These are phyloP conservation scores for Melanotus villosus DNA, from an alignment of 2,888 invertebrate genomes.

Conservation along the genomic window DNA sequence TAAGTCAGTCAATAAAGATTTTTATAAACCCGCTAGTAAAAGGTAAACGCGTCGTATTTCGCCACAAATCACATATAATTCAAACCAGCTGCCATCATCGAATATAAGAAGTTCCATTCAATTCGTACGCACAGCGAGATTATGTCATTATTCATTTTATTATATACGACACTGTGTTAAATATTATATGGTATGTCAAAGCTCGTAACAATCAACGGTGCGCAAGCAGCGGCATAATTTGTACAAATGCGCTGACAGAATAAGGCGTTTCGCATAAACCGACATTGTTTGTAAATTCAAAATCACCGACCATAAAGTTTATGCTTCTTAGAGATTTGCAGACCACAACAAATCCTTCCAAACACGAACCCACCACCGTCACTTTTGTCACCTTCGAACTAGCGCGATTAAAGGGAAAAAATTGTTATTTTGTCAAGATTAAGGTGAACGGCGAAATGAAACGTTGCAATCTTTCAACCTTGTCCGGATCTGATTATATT, in stretches of 20 bases:
- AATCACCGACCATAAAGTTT: slow-evolving; percentile 36
- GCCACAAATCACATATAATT: too few relatives aligned
- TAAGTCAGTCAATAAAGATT: too few relatives aligned
- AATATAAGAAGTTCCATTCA: too few relatives aligned
- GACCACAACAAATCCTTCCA: slow-evolving; percentile 24
- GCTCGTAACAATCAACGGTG: slow-evolving; percentile 30
- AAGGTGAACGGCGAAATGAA: neutral
- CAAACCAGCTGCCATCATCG: too few relatives aligned
- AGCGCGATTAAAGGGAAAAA: neutral
- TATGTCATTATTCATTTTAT: slow-evolving; percentile 35
- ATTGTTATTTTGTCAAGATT: neutral
- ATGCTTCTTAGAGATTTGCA: slow-evolving; percentile 32
- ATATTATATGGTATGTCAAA: slow-evolving; percentile 33
- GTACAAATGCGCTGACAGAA: slow-evolving; percentile 38
- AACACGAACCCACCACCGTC: too few relatives aligned
- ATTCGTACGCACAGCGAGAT: neutral
- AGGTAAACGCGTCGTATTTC: too few relatives aligned
- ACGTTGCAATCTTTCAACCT: neutral
- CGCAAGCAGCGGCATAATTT: slow-evolving; percentile 37
- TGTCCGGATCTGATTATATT: neutral
- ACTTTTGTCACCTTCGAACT: neutral
- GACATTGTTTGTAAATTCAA: slow-evolving; percentile 35
- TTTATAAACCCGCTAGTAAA: too few relatives aligned
- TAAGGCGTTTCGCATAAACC: slow-evolving; percentile 36
- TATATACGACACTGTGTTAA: slow-evolving; percentile 26